Conservation (phyloP, 2,888 invertebrate genomes). For the Dryobotodes eremita region DNA sequence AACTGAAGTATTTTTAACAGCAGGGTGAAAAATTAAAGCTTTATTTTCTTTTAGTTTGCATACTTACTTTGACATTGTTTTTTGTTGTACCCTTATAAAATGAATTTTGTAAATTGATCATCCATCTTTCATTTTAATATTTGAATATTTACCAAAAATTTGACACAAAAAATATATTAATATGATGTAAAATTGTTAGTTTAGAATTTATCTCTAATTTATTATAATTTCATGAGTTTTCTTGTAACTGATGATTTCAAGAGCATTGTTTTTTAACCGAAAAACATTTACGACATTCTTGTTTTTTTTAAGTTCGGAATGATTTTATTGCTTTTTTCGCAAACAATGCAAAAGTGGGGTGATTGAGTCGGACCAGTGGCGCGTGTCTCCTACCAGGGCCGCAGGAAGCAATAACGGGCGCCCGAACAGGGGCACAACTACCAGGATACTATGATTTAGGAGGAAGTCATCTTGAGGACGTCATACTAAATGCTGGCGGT, state of each 20-base stretch:
- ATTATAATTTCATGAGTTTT: background rate
- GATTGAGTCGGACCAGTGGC: constrained; percentile 74
- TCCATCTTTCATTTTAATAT: no score
- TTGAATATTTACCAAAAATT: background rate
- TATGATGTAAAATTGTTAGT: background rate
- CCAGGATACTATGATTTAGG: constrained; percentile 87
- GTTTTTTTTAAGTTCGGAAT: constrained; percentile 19
- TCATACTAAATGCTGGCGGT: constrained; percentile 67
- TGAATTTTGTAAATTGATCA: background rate
- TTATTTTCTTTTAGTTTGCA: background rate
- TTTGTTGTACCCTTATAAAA: background rate
- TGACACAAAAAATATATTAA: background rate
- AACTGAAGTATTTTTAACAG: constrained; percentile 35
- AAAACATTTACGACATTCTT: background rate
- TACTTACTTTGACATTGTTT: background rate
- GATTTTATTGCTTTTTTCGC: constrained; percentile 66
- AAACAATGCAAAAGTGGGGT: constrained; percentile 70
- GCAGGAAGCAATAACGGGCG: constrained; percentile 90
- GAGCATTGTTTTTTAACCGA: background rate
- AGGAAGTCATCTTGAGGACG: constrained; percentile 73
- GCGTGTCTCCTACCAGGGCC: constrained; percentile 82
- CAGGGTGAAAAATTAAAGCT: background rate
- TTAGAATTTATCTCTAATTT: background rate
- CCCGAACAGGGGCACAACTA: constrained; percentile 76
- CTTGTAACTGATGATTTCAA: background rate